Evolutionary conservation across 92 coral and sea anemone genomes (phyloP).

Genomic region (Porites cylindrica): DNA sequence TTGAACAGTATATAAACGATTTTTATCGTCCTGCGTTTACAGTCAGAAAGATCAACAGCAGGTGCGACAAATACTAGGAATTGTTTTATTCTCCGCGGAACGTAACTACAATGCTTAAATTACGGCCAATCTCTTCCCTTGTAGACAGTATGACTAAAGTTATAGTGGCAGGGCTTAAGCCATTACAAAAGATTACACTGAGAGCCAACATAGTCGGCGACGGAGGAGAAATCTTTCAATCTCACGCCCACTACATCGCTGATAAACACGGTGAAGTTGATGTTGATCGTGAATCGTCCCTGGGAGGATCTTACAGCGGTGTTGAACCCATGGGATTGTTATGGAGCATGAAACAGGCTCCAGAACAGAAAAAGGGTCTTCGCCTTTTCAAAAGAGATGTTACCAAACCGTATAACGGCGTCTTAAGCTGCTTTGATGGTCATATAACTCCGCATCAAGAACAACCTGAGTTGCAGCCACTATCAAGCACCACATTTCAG

Average conservation of each 20-base stretch:
- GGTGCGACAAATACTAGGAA: too few relatives aligned
- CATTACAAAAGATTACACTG: not conserved
- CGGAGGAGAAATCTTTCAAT: not conserved
- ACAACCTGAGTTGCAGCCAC: not conserved
- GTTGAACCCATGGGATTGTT: slow-evolving; percentile 49
- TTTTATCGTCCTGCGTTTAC: too few relatives aligned
- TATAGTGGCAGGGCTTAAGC: not conserved
- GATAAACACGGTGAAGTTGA: slow-evolving; percentile 6
- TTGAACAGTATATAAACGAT: too few relatives aligned
- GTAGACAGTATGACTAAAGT: slow-evolving; percentile 15
- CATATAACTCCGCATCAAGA: not conserved
- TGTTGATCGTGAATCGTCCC: slow-evolving; percentile 3
- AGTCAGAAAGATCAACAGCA: too few relatives aligned
- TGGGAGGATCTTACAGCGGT: slow-evolving; percentile 37
- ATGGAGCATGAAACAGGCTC: slow-evolving; percentile 55
- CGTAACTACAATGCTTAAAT: not conserved
- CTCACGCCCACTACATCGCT: slow-evolving; percentile 17
- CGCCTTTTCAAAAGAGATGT: slow-evolving; percentile 49
- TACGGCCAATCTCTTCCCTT: slow-evolving; percentile 3
- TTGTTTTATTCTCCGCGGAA: too few relatives aligned
- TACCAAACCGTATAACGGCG: slow-evolving; percentile 44
- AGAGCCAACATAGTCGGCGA: slow-evolving; percentile 1
- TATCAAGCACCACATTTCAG: slow-evolving; percentile 34
- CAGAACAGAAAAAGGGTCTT: slow-evolving; percentile 19
- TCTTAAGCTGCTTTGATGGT: slow-evolving; percentile 33